Base-by-base conservation (phyloP, 1,140 invertebrate genomes). In the Drosophila dunni region DNA sequence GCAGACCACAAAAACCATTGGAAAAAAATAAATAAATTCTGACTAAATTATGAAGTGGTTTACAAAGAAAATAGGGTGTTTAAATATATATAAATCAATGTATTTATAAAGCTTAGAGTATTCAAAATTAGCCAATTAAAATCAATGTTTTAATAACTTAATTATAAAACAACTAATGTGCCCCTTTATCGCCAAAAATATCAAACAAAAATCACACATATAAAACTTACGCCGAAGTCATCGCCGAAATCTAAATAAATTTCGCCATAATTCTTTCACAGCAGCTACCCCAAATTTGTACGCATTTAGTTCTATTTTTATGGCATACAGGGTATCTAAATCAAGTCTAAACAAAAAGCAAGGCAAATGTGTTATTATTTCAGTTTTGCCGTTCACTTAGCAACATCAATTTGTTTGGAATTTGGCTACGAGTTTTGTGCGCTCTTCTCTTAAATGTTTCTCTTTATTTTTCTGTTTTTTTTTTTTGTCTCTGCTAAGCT, bases 401-500 rank as follows among this genome's bases (percentile, higher is more conserved):
- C 70, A 73, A 73, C 69, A 72, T 29, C 66, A 58, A 34, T 48
- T 64, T 71, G 56, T 58, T 67, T 67, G 44, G 54, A 51, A 72
- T 38, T 38, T 17, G 38, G 9, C 20, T 61, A 45, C 6, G 17
- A 8, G 15, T 24, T 56, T 20, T 56, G 11, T 40, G 7, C 20
- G 13, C 36, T 40, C 9, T n/a, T 53, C 33, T 53, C 29, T 53
- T 53, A 7, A 3, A n/a, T 34, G 13, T n/a, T 24, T 17, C 7
- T 3, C 38, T 40, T 17, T 17, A 13, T 40, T 24, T n/a, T 15
- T 36, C n/a, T 11, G 17, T 63, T 40, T 64, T 34, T n/a, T 7
- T 34, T 53, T 51, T 17, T 33, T 50, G 8, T 46, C 36, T 29
- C 0, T 5, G 24, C 5, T 29, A 38, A 38, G 15, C 34, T 40